These are phyloP conservation scores for Dicerorhinus sumatrensis DNA, from an alignment of 2,113 vertebrate species.

Conservation along the genomic window DNA sequence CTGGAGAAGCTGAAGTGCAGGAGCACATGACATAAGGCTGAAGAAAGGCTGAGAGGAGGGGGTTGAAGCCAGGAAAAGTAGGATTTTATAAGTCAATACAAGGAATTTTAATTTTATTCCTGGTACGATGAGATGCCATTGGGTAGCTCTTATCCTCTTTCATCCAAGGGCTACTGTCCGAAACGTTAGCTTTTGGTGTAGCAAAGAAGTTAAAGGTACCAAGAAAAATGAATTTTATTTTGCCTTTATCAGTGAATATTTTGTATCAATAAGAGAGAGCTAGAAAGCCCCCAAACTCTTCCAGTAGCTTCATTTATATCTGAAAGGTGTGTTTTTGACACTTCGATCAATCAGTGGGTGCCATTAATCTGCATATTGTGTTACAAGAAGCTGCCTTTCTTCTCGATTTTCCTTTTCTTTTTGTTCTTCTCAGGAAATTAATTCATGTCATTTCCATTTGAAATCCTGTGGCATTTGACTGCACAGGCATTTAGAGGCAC, in stretches of 20 bases:
- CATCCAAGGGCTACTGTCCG: not conserved
- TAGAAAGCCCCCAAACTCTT: not conserved
- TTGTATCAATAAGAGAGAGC: not conserved
- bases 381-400: constrained; percentile 62
- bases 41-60: not conserved
- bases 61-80: not conserved
- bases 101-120: not conserved
- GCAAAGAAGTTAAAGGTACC: not conserved
- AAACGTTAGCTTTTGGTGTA: not conserved
- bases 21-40: too few species aligned
- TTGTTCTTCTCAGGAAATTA: constrained; percentile 78
- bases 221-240: constrained; percentile 23
- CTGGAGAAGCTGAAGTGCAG: not conserved
- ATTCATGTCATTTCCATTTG: constrained; percentile 78
- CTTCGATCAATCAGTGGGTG: constrained; percentile 60
- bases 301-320: constrained; percentile 43
- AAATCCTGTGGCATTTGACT: constrained; percentile 73
- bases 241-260: constrained; percentile 45
- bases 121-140: not conserved
- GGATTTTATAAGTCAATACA: not conserved
- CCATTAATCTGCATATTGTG: constrained; percentile 65
- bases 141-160: not conserved
- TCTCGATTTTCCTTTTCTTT: constrained; percentile 65
- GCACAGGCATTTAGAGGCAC: constrained; percentile 45
- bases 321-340: constrained; percentile 57